Evolutionary conservation across 2,113 vertebrate genomes (phyloP).

Genomic region (Holacanthus passer): DNA sequence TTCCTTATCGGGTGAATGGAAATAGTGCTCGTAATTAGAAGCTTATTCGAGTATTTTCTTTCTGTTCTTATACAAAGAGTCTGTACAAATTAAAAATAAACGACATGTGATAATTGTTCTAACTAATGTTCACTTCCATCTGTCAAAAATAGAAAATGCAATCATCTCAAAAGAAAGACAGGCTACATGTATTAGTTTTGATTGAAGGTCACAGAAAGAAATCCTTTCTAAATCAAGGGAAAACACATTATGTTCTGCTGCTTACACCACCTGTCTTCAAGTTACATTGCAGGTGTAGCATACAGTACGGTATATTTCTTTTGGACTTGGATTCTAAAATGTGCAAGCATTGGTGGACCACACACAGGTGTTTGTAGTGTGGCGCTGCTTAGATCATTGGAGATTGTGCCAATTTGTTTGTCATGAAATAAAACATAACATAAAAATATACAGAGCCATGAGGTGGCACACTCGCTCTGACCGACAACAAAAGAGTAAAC

Average conservation of each 20-base stretch:
- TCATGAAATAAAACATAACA: conserved; percentile 52
- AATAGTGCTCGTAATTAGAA: not conserved
- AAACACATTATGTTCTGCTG: conserved; percentile 40
- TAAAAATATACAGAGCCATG: conserved; percentile 48
- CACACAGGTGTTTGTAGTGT: conserved; percentile 68
- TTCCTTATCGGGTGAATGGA: conserved; percentile 24
- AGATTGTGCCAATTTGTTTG: conserved; percentile 68
- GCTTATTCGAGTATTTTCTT: not conserved
- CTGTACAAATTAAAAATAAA: conserved; percentile 4
- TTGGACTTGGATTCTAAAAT: conserved; percentile 64
- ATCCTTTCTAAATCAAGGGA: conserved; percentile 57
- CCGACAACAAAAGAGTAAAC: not conserved
- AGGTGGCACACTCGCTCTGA: not conserved
- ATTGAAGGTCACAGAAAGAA: conserved; percentile 49
- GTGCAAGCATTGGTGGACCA: conserved; percentile 57
- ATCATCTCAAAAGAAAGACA: conserved; percentile 38
- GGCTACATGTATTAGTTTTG: conserved; percentile 41
- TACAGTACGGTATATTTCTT: conserved; percentile 51
- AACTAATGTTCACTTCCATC: conserved; percentile 1
- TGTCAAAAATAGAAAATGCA: conserved; percentile 49
- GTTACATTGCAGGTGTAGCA: conserved; percentile 54
- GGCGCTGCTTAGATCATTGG: conserved; percentile 66
- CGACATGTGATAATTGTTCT: conserved; percentile 8
- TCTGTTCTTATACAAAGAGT: conserved; percentile 1
- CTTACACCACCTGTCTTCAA: conserved; percentile 36